phyloP scores from a whole-genome alignment of 1,140 invertebrate species.

The Ridgeia piscesae region DNA sequence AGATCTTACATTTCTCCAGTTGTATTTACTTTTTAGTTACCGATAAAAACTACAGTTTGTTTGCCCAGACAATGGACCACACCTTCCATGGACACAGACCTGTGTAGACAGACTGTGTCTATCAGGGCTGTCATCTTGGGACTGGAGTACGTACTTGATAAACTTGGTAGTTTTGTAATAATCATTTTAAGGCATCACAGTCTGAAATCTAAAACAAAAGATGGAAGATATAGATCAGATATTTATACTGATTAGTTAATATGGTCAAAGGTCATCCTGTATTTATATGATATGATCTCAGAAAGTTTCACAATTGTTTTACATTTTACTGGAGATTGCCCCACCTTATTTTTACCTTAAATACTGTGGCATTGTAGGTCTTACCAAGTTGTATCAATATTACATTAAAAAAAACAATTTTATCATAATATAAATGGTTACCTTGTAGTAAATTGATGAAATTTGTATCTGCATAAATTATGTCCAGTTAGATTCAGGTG shows the following conservation, averaged over 20 bases:
- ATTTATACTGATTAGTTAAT: background rate
- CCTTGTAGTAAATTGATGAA: background rate
- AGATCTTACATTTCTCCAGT: background rate
- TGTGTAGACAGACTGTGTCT: background rate
- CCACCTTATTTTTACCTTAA: too few species aligned
- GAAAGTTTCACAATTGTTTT: too few species aligned
- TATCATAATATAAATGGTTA: background rate
- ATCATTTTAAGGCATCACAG: background rate
- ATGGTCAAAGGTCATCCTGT: too few species aligned
- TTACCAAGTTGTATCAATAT: too few species aligned
- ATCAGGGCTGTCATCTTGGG: background rate
- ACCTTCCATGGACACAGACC: background rate
- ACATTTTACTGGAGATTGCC: background rate
- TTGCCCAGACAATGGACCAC: background rate
- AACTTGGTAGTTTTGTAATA: background rate
- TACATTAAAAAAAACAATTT: background rate
- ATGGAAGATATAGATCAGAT: background rate
- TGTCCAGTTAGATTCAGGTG: background rate
- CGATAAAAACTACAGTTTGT: background rate
- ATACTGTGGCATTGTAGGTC: background rate
- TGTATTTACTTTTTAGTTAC: background rate
- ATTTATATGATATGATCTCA: too few species aligned
- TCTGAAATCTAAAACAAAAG: background rate
- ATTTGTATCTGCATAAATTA: background rate
- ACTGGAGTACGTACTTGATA: constrained; percentile 6